Evolutionary conservation across 2,888 invertebrate genomes (phyloP).

Genomic region (Cenopis cana): DNA sequence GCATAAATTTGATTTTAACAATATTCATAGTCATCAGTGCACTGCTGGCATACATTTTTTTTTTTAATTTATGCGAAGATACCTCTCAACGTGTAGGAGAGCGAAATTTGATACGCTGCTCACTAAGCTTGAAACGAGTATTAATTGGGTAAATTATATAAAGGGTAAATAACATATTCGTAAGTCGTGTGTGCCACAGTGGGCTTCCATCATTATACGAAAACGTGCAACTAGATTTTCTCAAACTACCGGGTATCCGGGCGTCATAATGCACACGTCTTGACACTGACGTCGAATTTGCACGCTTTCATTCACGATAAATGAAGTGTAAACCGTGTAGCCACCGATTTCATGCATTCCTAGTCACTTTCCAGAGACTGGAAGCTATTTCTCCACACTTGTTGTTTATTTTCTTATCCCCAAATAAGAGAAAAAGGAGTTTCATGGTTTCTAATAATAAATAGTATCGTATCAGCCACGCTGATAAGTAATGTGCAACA

Average conservation of each 20-base stretch:
- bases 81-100: no score
- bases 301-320: slow-evolving; percentile 67
- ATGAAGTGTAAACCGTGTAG: slow-evolving; percentile 61
- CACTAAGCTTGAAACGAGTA: no score
- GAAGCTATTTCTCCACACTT: slow-evolving; percentile 16
- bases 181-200: neutral
- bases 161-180: no score
- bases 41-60: no score
- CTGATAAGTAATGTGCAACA: no score
- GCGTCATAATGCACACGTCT: slow-evolving; percentile 33
- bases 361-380: slow-evolving; percentile 46
- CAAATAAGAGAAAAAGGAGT: neutral
- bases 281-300: slow-evolving; percentile 50
- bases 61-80: no score
- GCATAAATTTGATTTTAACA: no score
- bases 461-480: no score
- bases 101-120: no score
- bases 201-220: neutral
- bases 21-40: no score
- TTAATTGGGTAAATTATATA: no score
- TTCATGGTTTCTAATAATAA: neutral
- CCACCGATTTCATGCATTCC: slow-evolving; percentile 64
- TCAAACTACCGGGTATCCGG: slow-evolving; percentile 14
- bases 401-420: slow-evolving; percentile 7
- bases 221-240: neutral